These are phyloP conservation scores for Leptopterna dolabrata DNA, from an alignment of 2,888 invertebrate genomes.

Conservation along the genomic window DNA sequence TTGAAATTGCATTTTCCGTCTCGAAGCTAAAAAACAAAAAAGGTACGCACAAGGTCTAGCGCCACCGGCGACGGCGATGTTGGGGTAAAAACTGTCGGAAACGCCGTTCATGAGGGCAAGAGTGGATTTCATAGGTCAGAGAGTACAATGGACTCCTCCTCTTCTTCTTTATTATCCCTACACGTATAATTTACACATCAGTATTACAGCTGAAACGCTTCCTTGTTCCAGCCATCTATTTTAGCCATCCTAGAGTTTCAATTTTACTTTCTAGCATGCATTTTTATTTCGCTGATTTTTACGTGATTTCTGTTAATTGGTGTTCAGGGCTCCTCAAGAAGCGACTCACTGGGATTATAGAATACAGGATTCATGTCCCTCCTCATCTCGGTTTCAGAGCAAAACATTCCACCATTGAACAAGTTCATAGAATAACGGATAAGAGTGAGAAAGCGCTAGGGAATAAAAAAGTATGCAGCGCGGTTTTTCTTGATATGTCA, in stretches of 20 bases:
- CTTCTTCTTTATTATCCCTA: background rate
- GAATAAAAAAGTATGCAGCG: too few relatives aligned
- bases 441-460: too few relatives aligned
- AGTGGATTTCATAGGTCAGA: conserved; percentile 22
- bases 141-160: conserved; percentile 8
- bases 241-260: too few relatives aligned
- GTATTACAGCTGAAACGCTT: background rate
- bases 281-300: too few relatives aligned
- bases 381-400: too few relatives aligned
- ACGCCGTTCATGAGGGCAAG: background rate
- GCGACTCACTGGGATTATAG: too few relatives aligned
- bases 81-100: conserved; percentile 11
- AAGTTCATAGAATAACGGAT: too few relatives aligned
- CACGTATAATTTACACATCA: background rate
- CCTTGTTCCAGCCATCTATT: background rate
- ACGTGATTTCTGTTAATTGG: too few relatives aligned
- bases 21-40: background rate
- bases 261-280: background rate
- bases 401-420: too few relatives aligned
- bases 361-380: too few relatives aligned
- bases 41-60: background rate
- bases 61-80: background rate
- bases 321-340: too few relatives aligned
- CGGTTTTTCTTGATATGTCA: too few relatives aligned
- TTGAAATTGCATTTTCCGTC: background rate